Evolutionary conservation across 1,140 invertebrate genomes (phyloP), one percentile per base, ranked within the genome.

Genomic region (Drosophila nigromelanica): DNA sequence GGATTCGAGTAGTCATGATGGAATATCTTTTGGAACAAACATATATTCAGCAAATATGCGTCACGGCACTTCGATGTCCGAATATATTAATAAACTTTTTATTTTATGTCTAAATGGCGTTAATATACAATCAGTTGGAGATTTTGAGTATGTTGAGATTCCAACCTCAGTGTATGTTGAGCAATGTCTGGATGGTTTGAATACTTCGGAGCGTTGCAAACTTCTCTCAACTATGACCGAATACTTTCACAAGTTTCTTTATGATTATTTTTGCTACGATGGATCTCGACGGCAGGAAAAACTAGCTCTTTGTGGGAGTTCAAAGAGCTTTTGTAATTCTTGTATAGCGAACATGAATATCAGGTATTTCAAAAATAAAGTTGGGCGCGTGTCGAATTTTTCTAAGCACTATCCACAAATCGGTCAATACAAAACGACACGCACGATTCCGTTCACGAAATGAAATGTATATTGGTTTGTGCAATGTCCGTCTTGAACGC

Each of bases 251-350:
- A 37, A 52, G 6, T 81, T 43, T 47, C 6, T 78, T 4, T 24
- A 61, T 47, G 79, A 73, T 4, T 81, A 74, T 21, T 62, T 78
- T 74, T 45, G 37, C 33, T 42, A 10, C 6, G 40, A 39, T 43
- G 54, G 15, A 1, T 8, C 1, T 24, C 14, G 10, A n/a, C 21
- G 35, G 0, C 79, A 81, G 56, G 8, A 66, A 7, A 82, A 78
- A 40, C 48, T 27, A 3, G 18, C 64, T 0, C 15, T 81, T 18
- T 82, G 55, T 45, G 2, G 21, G 3, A 69, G 43, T 3, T 10
- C 73, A 8, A 73, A 69, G 5, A 8, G 30, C 2, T 74, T 78
- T 14, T 47, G 14, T 7, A 39, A 70, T 35, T 35, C 37, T 2
- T 66, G 37, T 30, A 37, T 15, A 21, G 15, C 39, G 8, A 81